Evolutionary conservation across 2,797 vertebrate genomes (phyloP), one percentile per base, ranked within the genome.

Genomic region (Channa striata): DNA sequence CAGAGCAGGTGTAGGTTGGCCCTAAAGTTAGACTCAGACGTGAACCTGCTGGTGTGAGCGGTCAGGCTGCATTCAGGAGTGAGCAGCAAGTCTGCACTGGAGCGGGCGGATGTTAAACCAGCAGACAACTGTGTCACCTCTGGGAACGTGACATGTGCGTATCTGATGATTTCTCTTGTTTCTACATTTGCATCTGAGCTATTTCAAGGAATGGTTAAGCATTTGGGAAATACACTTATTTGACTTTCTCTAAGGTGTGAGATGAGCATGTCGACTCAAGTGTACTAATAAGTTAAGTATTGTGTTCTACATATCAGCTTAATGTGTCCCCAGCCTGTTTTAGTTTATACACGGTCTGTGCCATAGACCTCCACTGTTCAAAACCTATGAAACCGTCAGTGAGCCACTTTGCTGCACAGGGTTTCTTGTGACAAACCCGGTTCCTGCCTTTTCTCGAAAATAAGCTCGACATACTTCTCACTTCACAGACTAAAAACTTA

Each of bases 21-120:
- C 59, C 54, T 6, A 59, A 64, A 34, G 59, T 57, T 52, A 10
- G 74, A 61, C 57, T 33, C 46, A 1, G 17, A 60, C 48, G 11
- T 61, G 69, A 81, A 65, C 68, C 58, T 72, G 71, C 62, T 19
- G 21, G 54, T 61, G 62, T 47, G 71, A 73, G 70, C 59, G 61
- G 83, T 71, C 14, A 33, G 60, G 74, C 53, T 33, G 83, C 77
- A 46, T 84, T 86, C 54, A 73, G 72, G 64, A 65, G 67, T 5
- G 60, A 74, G 79, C 58, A 52, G 78, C 73, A 66, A 51, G 34
- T 76, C 68, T 76, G 52, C 67, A 46, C 80, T 59, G 14, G 49
- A 65, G 70, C n/a, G n/a, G n/a, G n/a, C n/a, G n/a, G n/a, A n/a
- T n/a, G n/a, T 68, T 77, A 59, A 80, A 75, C 63, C 72, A 81